These are phyloP conservation scores for Lipophrys pholis DNA, from an alignment of 2,113 vertebrate species.

Conservation along the genomic window DNA sequence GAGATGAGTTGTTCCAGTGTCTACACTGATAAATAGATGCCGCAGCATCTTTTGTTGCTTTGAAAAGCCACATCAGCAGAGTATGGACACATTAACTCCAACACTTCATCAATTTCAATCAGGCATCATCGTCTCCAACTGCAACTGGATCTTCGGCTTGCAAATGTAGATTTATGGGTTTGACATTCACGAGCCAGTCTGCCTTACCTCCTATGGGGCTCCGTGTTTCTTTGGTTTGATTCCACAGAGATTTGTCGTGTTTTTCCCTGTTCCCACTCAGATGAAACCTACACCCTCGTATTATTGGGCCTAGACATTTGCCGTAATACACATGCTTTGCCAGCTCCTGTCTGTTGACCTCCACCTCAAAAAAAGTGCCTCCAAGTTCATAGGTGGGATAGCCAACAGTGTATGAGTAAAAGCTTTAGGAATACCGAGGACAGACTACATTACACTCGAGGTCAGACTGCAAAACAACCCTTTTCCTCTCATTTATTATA, in stretches of 20 bases:
- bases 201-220: slow-evolving; percentile 47
- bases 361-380: slow-evolving; percentile 46
- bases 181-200: slow-evolving; percentile 59
- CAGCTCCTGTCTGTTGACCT: slow-evolving; percentile 55
- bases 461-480: slow-evolving; percentile 35
- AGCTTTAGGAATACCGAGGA: slow-evolving; percentile 49
- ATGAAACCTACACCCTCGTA: slow-evolving; percentile 64
- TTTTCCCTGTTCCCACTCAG: slow-evolving; percentile 56
- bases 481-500: slow-evolving; percentile 46
- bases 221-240: slow-evolving; percentile 46
- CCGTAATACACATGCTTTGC: slow-evolving; percentile 53
- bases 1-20: background rate
- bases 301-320: slow-evolving; percentile 55
- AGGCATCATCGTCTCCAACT: slow-evolving; percentile 35
- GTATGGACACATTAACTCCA: slow-evolving; percentile 4
- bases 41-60: slow-evolving; percentile 14
- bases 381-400: slow-evolving; percentile 42
- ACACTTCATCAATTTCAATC: slow-evolving; percentile 30
- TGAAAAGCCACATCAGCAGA: slow-evolving; percentile 11
- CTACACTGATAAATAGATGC: background rate
- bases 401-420: slow-evolving; percentile 41
- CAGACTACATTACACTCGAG: slow-evolving; percentile 30
- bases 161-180: slow-evolving; percentile 63
- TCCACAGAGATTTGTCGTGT: slow-evolving; percentile 57
- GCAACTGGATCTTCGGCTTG: slow-evolving; percentile 49